Evolutionary conservation across 2,113 vertebrate species (phyloP), one percentile per base, ranked within the genome.

Genomic region (Centrocercus urophasianus): DNA sequence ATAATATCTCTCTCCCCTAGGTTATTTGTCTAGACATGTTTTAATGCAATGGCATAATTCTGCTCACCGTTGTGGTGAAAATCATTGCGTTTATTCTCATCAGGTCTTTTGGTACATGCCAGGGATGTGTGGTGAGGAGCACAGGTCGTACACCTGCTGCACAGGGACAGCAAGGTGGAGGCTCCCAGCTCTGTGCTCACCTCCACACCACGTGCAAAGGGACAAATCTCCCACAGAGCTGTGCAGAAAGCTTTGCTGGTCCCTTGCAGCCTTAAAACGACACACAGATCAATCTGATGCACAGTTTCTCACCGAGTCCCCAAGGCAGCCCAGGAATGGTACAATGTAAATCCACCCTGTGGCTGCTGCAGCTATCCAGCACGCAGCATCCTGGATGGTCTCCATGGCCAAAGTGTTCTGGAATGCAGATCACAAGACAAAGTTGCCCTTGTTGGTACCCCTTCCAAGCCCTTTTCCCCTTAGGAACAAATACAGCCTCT

Each of bases 11-110:
- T 45, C 78, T 50, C 61, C 93, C 20, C 16, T 32, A 63, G 86
- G 91, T 94, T 93, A 92, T 94, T 93, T 96, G 93, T 96, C 88
- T 93, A 95, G 92, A 93, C 92, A n/a, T 57, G 78, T 72, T 91
- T 95, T 91, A 95, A 96, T 94, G 69, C 70, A 88, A 70, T 28
- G 45, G 16, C 64, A 76, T 76, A 9, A 76, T 83, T 93, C 50
- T 38, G 83, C 88, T 48, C 78, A 89, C 42, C 86, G 90, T 86
- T 94, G 95, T 94, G 93, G 93, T 83, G 56, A 48, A n/a, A 82
- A 63, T 79, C 3, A 65, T 50, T 76, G 20, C 2, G n/a, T 69
- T 88, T 6, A 11, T 64, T 81, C 86, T 83, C 65, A 86, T 32
- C 15, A 87, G 78, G 57, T 22, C 69, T 59, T 78, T 56, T 61